Evolutionary conservation across 2,888 invertebrate species (phyloP).

Genomic region (Brenthis hecate): DNA sequence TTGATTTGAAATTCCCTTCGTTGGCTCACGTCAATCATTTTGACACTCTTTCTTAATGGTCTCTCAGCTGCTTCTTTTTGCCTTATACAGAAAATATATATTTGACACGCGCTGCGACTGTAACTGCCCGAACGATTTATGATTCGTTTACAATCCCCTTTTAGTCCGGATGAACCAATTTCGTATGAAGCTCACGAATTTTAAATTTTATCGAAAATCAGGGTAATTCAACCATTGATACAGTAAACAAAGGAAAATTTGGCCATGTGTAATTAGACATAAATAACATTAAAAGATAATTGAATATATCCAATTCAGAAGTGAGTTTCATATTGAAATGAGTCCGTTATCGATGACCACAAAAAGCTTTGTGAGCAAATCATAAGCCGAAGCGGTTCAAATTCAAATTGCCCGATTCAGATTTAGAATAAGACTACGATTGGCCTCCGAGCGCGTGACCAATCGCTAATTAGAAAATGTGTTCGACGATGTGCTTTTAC

Average conservation of each 20-base stretch:
- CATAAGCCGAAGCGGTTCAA: slow-evolving; percentile 68
- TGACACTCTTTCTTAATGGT: slow-evolving; percentile 44
- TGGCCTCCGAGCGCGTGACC: slow-evolving; percentile 76
- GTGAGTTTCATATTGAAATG: slow-evolving; percentile 43
- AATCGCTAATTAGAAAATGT: slow-evolving; percentile 81
- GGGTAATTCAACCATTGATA: slow-evolving; percentile 22
- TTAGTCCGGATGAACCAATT: slow-evolving; percentile 20
- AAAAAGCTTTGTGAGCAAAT: slow-evolving; percentile 47
- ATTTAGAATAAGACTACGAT: slow-evolving; percentile 64
- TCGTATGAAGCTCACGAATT: slow-evolving; percentile 22
- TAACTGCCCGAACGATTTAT: slow-evolving; percentile 30
- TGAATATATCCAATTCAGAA: slow-evolving; percentile 45
- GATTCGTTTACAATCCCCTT: slow-evolving; percentile 20
- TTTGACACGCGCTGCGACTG: slow-evolving; percentile 27
- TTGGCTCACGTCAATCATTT: slow-evolving; percentile 52
- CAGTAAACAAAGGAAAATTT: slow-evolving; percentile 13
- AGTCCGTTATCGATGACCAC: slow-evolving; percentile 47
- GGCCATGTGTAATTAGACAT: slow-evolving; percentile 36
- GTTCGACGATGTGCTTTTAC: slow-evolving; percentile 66
- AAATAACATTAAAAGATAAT: slow-evolving; percentile 41
- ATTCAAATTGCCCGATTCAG: slow-evolving; percentile 76
- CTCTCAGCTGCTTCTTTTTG: slow-evolving; percentile 39
- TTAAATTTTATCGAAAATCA: slow-evolving; percentile 14
- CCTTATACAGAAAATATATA: slow-evolving; percentile 37
- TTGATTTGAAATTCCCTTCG: slow-evolving; percentile 72